Base-by-base conservation (phyloP, 2,113 vertebrate genomes). In the Python bivittatus region DNA sequence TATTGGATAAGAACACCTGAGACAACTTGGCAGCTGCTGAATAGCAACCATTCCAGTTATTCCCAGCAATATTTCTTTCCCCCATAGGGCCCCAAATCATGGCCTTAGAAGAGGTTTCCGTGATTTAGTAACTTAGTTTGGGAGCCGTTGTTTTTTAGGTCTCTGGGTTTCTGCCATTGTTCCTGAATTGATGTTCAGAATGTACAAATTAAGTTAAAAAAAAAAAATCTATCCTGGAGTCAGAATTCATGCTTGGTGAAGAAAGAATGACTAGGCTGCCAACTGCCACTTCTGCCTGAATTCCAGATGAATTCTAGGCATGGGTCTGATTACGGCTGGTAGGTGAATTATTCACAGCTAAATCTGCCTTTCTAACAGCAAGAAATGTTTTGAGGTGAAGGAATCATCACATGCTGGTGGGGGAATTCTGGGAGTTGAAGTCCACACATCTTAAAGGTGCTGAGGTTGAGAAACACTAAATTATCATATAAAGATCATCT, bases 1-100 rank as follows among this genome's bases (percentile, higher is more conserved):
- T 99, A 98, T 97, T 98, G 94, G 95, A 99, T 98, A 97, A 98
- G 91, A 85, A 6, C 3, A 99, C 97, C 97, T 92, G 98, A 99
- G 97, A 98, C 91, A 48, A 94, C 90, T 23, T 96, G 96, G 97
- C 97, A 11, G 27, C 72, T 48, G 23, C 44, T 0, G 3, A 61
- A 33, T 5, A 38, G 86, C 1, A 89, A 29, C 68, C 42, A 0
- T 57, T 33, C n/a, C 58, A 87, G 38, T 86, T 3, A 56, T 88
- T 88, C 61, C 17, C 72, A 79, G 33, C 17, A 79, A 38, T n/a
- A 42, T 38, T 25, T 38, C 42, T 53, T 8, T 23, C 10, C 6
- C 15, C n/a, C 56, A 29, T 2, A 58, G 23, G n/a, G 17, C 58
- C 33, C 42, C 9, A 10, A 33, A 53, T 42, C 1, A 15, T 27